These are phyloP conservation scores for Bilobella aurantiaca DNA, from an alignment of 1,140 invertebrate genomes.

Conservation along the genomic window DNA sequence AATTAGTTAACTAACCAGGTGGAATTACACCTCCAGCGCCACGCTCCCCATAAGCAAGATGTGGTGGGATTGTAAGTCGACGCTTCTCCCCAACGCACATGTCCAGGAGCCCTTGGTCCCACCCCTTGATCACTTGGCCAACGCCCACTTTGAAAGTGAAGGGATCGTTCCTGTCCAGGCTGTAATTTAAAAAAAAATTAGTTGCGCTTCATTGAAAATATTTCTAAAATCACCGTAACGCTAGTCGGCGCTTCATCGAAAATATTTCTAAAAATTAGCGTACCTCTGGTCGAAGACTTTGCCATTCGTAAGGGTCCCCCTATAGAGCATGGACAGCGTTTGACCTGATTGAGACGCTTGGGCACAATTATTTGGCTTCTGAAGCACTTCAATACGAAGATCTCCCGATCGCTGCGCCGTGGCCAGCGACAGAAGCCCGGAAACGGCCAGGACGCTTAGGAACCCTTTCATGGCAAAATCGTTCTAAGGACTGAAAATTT, in stretches of 20 bases:
- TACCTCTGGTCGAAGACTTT: constrained; percentile 88
- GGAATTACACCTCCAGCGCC: constrained; percentile 41
- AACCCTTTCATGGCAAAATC: background rate
- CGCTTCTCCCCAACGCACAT: constrained; percentile 49
- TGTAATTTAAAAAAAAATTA: constrained; percentile 15
- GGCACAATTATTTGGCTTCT: constrained; percentile 65
- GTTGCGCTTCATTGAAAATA: background rate
- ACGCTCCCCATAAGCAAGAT: constrained; percentile 41
- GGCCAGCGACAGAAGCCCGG: background rate
- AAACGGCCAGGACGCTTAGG: background rate
- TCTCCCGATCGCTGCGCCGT: background rate
- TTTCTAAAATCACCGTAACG: background rate
- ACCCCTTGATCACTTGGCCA: constrained; percentile 39
- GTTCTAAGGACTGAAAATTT: background rate
- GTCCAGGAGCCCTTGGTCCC: constrained; percentile 45
- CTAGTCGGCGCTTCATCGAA: background rate
- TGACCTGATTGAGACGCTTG: constrained; percentile 72
- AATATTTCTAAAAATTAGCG: background rate
- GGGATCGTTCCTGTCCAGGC: constrained; percentile 36
- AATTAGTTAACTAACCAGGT: constrained; percentile 6
- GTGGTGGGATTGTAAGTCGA: constrained; percentile 43
- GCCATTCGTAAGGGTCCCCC: constrained; percentile 70
- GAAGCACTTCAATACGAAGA: constrained; percentile 54
- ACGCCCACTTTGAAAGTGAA: constrained; percentile 38
- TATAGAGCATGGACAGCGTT: constrained; percentile 87